Conservation (phyloP, 1,140 invertebrate genomes). For the Zeugodacus cucurbitae region DNA sequence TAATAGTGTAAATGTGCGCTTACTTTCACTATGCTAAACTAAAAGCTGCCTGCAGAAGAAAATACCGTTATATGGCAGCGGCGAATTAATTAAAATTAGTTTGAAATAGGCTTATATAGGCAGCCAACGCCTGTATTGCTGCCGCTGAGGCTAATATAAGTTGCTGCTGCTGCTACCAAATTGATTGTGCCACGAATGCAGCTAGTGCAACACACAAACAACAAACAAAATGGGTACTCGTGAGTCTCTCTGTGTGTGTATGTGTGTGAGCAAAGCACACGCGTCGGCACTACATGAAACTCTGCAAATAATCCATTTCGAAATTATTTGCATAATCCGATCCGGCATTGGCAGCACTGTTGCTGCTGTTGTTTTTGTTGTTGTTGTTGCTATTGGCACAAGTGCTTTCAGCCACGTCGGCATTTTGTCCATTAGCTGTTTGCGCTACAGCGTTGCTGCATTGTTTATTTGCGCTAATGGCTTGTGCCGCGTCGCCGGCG, state of each 20-base stretch:
- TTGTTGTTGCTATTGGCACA: neutral
- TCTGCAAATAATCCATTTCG: conserved; percentile 59
- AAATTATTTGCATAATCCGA: conserved; percentile 57
- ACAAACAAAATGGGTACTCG: too few relatives aligned
- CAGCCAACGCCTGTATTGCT: neutral
- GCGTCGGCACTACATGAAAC: conserved; percentile 51
- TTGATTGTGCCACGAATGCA: neutral
- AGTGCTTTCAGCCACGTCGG: neutral
- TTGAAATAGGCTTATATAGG: neutral
- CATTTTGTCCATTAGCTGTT: conserved; percentile 6
- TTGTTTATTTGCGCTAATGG: conserved; percentile 44
- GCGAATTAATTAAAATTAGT: conserved; percentile 15
- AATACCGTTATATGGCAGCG: neutral
- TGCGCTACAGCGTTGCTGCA: conserved; percentile 2
- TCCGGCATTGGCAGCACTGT: neutral
- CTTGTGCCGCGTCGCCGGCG: neutral
- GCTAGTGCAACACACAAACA: neutral
- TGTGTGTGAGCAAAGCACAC: neutral
- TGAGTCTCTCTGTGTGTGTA: neutral
- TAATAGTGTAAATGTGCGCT: too few relatives aligned
- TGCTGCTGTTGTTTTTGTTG: neutral
- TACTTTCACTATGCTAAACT: conserved; percentile 11
- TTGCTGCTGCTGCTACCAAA: neutral
- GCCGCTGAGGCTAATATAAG: neutral
- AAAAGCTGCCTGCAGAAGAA: neutral